Evolutionary conservation across 2,113 vertebrate genomes (phyloP).

Genomic region (western clawed frog (Xenopus tropicalis)): DNA sequence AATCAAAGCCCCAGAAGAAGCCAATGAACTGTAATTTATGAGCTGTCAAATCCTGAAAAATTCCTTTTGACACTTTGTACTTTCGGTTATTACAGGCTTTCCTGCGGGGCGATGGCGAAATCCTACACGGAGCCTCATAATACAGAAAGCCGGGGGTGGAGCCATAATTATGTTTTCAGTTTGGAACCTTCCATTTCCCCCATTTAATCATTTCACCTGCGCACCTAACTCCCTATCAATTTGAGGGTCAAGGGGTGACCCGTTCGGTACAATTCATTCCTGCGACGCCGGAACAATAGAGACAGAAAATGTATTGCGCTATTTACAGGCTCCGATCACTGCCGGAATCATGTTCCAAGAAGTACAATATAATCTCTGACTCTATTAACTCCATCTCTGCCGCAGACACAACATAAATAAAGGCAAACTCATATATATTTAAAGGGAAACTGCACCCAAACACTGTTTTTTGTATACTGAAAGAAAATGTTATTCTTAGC

Average conservation of each 20-base stretch:
- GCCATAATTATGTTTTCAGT: conserved; percentile 20
- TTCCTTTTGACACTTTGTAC: conserved; percentile 67
- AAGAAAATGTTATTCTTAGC: too few relatives aligned
- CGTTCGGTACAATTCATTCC: not conserved
- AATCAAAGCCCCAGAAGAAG: conserved; percentile 63
- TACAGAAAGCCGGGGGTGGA: conserved; percentile 33
- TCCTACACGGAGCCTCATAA: conserved; percentile 60
- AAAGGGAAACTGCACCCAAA: too few relatives aligned
- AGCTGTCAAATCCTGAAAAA: conserved; percentile 70
- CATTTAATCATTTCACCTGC: conserved; percentile 47
- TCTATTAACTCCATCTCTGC: conserved; percentile 1
- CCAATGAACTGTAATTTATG: conserved; percentile 70
- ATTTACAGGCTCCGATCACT: conserved; percentile 28
- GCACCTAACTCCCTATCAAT: conserved; percentile 37
- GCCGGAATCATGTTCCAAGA: not conserved
- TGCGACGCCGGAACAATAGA: conserved; percentile 1
- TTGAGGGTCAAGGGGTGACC: not conserved
- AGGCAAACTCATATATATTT: too few relatives aligned
- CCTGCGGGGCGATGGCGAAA: conserved; percentile 59
- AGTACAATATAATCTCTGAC: not conserved
- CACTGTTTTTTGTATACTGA: too few relatives aligned
- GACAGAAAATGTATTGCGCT: conserved; percentile 11
- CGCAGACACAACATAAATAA: not conserved
- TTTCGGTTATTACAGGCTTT: conserved; percentile 68
- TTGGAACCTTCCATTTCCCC: conserved; percentile 33